phyloP scores from a whole-genome alignment of 2,888 invertebrate genomes.

The Drosophila nr. perissopoda region DNA sequence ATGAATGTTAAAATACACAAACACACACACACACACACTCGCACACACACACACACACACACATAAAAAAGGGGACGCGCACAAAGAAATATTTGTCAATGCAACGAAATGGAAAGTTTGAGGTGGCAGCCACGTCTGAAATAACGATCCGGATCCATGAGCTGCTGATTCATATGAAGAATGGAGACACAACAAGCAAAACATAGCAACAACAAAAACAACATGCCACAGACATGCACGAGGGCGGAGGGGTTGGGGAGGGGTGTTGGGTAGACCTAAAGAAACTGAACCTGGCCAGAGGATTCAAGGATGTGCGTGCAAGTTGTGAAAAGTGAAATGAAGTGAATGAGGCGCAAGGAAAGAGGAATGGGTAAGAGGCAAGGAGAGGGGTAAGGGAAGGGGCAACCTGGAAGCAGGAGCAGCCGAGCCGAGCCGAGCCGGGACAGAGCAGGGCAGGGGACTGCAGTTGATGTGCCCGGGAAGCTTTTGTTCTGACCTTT shows the following conservation, averaged over 20 bases:
- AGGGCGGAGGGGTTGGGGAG: background rate
- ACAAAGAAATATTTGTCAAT: slow-evolving; percentile 71
- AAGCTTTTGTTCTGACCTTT: slow-evolving; percentile 57
- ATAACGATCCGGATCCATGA: slow-evolving; percentile 29
- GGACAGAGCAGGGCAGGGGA: background rate
- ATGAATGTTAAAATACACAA: slow-evolving; percentile 64
- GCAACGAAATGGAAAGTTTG: slow-evolving; percentile 75
- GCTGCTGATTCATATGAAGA: slow-evolving; percentile 16
- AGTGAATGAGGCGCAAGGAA: slow-evolving; percentile 42
- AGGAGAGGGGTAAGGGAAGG: background rate
- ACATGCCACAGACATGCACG: background rate
- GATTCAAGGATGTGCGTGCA: slow-evolving; percentile 55
- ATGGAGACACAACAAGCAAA: slow-evolving; percentile 33
- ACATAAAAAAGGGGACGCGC: slow-evolving; percentile 19
- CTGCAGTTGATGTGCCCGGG: slow-evolving; percentile 25
- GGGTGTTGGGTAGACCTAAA: slow-evolving; percentile 1
- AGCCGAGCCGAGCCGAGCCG: background rate
- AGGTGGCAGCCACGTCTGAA: slow-evolving; percentile 55
- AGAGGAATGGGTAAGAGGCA: background rate
- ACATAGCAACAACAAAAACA: background rate
- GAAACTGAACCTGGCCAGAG: slow-evolving; percentile 38
- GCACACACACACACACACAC: slow-evolving; percentile 12
- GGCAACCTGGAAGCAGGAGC: background rate
- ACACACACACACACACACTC: slow-evolving; percentile 4
- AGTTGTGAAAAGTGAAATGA: slow-evolving; percentile 70